phyloP scores from a whole-genome alignment of 1,140 invertebrate species.

The Atta colombica region DNA sequence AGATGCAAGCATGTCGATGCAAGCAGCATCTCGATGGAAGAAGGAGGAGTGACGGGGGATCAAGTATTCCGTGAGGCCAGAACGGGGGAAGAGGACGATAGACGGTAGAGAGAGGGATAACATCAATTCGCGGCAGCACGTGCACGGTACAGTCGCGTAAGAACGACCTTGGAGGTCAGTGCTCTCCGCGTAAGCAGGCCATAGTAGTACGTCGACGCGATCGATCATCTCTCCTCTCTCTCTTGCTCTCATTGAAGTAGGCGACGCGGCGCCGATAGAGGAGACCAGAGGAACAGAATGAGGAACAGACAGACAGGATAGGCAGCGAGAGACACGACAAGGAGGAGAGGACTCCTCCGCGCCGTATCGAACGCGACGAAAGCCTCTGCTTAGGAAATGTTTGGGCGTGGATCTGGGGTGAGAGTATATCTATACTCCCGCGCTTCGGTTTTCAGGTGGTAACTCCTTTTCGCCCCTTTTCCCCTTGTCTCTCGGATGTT shows the following conservation, averaged over 20 bases:
- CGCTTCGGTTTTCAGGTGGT: constrained; percentile 20
- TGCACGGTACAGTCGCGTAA: constrained; percentile 80
- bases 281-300: not conserved
- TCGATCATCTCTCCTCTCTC: constrained; percentile 70
- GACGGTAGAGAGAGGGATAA: constrained; percentile 66
- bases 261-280: constrained; percentile 56
- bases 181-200: constrained; percentile 76
- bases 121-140: constrained; percentile 81
- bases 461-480: not conserved
- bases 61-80: constrained; percentile 62
- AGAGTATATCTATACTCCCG: constrained; percentile 15
- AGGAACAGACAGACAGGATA: not conserved
- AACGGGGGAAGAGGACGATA: not conserved
- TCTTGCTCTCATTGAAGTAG: constrained; percentile 68
- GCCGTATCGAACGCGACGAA: constrained; percentile 34
- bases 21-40: not conserved
- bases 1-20: not conserved
- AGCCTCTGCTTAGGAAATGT: constrained; percentile 3
- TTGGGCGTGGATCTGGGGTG: constrained; percentile 49
- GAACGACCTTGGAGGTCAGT: constrained; percentile 83
- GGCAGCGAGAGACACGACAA: not conserved
- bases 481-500: not conserved
- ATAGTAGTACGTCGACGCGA: constrained; percentile 78
- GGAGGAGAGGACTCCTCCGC: not conserved
- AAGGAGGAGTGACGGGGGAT: constrained; percentile 38